Conservation (phyloP, 2,113 vertebrate genomes). For the Crotalus helleri region DNA sequence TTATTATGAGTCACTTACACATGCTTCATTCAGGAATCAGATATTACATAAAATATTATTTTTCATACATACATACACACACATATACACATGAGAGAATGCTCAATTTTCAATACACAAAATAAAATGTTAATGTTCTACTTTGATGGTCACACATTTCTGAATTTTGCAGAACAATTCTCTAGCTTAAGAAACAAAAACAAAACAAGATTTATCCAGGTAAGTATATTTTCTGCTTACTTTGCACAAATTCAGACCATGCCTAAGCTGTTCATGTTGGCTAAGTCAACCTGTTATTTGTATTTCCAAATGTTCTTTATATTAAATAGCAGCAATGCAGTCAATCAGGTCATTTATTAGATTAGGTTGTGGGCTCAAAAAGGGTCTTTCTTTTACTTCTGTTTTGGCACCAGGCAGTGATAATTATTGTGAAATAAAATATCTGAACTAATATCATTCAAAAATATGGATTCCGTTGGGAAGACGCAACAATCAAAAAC, state of each 20-base stretch:
- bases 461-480: neutral
- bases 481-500: neutral
- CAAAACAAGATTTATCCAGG: neutral
- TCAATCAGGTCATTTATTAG: neutral
- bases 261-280: neutral
- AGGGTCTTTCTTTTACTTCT: neutral
- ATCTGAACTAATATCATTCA: neutral
- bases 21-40: neutral
- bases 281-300: neutral
- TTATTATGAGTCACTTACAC: neutral
- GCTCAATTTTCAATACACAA: neutral
- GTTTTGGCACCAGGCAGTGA: neutral
- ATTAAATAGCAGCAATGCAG: neutral
- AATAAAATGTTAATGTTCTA: neutral
- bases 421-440: neutral
- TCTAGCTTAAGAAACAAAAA: neutral
- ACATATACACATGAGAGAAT: neutral
- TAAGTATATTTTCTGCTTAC: neutral
- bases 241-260: neutral
- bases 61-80: neutral
- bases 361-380: neutral
- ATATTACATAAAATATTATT: neutral
- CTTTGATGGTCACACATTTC: neutral
- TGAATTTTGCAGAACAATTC: neutral
- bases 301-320: neutral